A percentile compares a stretch with the other conserved stretches of the same genome.
Conservation (phyloP, 2,888 invertebrate species). For the Automeris io region DNA sequence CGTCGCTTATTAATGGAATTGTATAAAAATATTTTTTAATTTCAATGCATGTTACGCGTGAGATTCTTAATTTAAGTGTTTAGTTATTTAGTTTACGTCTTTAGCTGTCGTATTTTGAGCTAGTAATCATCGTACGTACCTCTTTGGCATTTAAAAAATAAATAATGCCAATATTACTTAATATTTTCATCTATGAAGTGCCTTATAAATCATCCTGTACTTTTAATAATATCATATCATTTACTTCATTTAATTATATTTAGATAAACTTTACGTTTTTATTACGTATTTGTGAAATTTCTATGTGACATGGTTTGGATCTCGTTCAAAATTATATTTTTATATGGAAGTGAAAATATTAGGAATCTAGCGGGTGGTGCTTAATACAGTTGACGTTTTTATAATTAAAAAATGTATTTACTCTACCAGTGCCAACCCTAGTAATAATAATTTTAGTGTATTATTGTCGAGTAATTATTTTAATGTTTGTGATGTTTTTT, state of each 20-base stretch:
- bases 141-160: constrained; percentile 1
- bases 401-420: constrained; percentile 27
- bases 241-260: constrained; percentile 1
- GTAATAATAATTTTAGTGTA: constrained; percentile 45
- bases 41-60: constrained; percentile 2
- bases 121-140: background rate
- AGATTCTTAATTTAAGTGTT: constrained; percentile 1
- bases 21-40: background rate
- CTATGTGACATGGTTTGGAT: constrained; percentile 47
- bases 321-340: constrained; percentile 59
- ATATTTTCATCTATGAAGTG: background rate
- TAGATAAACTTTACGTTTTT: background rate
- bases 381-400: constrained; percentile 48
- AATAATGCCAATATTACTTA: constrained; percentile 2
- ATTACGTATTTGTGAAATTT: constrained; percentile 40
- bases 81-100: constrained; percentile 1
- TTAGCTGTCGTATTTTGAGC: constrained; percentile 1
- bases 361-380: constrained; percentile 64
- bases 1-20: constrained; percentile 12
- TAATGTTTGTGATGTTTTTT: constrained; percentile 13
- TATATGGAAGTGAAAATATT: constrained; percentile 24
- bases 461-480: constrained; percentile 55
- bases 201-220: background rate
- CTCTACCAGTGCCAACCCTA: constrained; percentile 49
- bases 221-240: background rate